Evolutionary conservation across 2,888 invertebrate genomes (phyloP).

Genomic region (Idaea dimidiata): DNA sequence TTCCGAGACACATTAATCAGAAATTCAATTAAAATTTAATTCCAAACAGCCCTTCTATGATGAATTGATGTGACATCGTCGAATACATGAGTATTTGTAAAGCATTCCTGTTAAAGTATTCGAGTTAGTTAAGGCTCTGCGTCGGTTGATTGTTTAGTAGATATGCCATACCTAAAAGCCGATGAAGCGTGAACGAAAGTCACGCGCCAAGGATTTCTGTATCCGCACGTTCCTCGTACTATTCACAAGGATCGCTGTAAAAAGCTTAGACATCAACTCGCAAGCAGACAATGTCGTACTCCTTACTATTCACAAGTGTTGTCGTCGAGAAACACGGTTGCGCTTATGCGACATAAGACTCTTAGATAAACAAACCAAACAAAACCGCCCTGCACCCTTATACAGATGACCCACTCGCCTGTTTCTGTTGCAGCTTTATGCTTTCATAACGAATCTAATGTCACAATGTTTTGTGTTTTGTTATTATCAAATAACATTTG

Average conservation of each 20-base stretch:
- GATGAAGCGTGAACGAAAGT: slow-evolving; percentile 71
- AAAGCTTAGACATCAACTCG: slow-evolving; percentile 20
- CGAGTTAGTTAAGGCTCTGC: slow-evolving; percentile 49
- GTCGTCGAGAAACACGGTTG: neutral
- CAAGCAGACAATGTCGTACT: slow-evolving; percentile 16
- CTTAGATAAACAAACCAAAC: slow-evolving; percentile 1
- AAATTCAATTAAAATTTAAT: neutral
- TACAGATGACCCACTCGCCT: slow-evolving; percentile 2
- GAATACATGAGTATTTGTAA: slow-evolving; percentile 21
- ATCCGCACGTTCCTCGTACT: slow-evolving; percentile 56
- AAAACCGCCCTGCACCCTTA: slow-evolving; percentile 2
- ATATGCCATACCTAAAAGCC: slow-evolving; percentile 66
- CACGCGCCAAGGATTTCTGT: slow-evolving; percentile 70
- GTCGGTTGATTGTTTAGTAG: slow-evolving; percentile 57
- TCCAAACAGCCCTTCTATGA: neutral
- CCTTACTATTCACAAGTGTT: slow-evolving; percentile 23
- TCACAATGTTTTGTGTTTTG: neutral
- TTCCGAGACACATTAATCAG: slow-evolving; percentile 1
- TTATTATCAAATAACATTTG: neutral
- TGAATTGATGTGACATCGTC: slow-evolving; percentile 23
- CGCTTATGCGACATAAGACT: slow-evolving; percentile 1
- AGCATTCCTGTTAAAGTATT: slow-evolving; percentile 44
- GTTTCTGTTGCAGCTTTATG: neutral
- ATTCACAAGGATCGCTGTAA: slow-evolving; percentile 23
- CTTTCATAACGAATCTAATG: neutral